Conservation (phyloP, 2,888 invertebrate genomes). For the Ceriagrion tenellum region DNA sequence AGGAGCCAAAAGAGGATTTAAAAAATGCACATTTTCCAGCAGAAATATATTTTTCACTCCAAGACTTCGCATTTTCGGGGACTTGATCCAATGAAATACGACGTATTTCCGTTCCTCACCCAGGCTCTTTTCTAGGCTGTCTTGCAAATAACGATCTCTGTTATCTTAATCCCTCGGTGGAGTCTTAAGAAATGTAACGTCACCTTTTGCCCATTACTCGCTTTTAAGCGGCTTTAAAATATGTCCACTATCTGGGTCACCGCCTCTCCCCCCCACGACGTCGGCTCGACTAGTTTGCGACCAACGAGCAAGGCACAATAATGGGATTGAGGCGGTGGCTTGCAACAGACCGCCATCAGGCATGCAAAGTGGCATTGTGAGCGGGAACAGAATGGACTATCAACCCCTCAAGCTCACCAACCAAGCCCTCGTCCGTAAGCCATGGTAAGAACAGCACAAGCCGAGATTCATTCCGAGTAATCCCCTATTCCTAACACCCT, state of each 20-base stretch:
- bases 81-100: neutral
- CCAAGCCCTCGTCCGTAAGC: neutral
- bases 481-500: neutral
- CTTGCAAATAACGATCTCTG: neutral
- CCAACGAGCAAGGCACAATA: neutral
- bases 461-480: neutral
- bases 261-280: neutral
- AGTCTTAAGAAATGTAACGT: neutral
- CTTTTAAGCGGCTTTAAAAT: neutral
- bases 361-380: neutral
- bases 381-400: neutral
- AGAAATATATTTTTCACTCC: neutral
- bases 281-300: neutral
- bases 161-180: neutral
- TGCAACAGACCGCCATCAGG: neutral
- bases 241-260: slow-evolving; percentile 5
- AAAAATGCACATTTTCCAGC: neutral
- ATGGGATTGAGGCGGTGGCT: neutral
- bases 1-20: neutral
- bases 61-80: neutral
- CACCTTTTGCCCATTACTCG: neutral
- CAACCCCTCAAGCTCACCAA: neutral
- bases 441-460: neutral
- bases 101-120: neutral
- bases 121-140: neutral